Conservation (phyloP, 2,797 vertebrate genomes). For the Muscicapa comitata region DNA sequence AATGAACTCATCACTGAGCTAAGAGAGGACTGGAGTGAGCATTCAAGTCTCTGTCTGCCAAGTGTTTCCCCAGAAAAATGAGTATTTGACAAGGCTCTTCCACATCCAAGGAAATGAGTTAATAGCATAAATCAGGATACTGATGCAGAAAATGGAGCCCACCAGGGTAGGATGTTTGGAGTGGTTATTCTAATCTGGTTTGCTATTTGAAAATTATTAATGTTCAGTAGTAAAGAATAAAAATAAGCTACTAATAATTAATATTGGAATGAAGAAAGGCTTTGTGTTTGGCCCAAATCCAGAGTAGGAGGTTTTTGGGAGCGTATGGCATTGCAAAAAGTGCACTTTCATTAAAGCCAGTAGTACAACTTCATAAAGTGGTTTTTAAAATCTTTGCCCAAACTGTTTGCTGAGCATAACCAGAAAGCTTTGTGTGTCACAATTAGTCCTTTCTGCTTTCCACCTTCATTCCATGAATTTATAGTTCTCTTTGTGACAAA, state of each 20-base stretch:
- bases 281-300: conserved; percentile 18
- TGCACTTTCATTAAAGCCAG: conserved; percentile 19
- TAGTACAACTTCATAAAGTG: neutral
- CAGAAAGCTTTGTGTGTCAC: conserved; percentile 42
- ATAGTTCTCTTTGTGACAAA: conserved; percentile 48
- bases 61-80: neutral
- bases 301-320: neutral
- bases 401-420: conserved; percentile 50
- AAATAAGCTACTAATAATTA: conserved; percentile 40
- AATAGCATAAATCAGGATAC: neutral
- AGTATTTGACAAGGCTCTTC: neutral
- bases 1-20: neutral
- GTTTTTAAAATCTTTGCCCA: conserved; percentile 3
- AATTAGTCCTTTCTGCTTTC: conserved; percentile 40
- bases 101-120: neutral
- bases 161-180: neutral
- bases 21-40: neutral
- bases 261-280: neutral
- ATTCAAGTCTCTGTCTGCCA: neutral
- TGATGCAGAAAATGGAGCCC: conserved; percentile 9
- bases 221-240: neutral
- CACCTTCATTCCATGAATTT: conserved; percentile 4
- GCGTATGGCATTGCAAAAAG: neutral
- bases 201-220: conserved; percentile 37
- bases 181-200: neutral